Percentiles rank a stretch among this genome's conserved stretches.
Evolutionary conservation across 2,113 vertebrate species (phyloP).

Genomic region (Taxidea taxus): DNA sequence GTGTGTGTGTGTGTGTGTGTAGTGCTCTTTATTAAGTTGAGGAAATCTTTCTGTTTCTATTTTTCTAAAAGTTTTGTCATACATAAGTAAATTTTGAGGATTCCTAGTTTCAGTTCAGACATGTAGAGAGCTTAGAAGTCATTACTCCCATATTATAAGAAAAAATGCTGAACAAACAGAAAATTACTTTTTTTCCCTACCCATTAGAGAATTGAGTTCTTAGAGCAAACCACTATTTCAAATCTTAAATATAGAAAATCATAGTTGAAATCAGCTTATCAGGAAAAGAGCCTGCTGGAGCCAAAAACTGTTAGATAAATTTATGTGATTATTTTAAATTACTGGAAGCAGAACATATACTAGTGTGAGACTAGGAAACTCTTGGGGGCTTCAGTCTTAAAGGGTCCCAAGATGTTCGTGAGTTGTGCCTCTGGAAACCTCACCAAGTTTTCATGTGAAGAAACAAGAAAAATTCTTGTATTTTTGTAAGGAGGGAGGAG

Average conservation of each 20-base stretch:
- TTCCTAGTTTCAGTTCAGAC: background rate
- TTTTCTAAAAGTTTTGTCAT: background rate
- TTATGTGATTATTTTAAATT: background rate
- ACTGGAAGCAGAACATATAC: background rate
- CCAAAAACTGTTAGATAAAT: background rate
- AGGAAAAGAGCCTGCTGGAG: background rate
- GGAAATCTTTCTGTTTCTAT: background rate
- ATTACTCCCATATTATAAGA: background rate
- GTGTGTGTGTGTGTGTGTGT: background rate
- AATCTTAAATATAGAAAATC: background rate
- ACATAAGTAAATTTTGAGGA: background rate
- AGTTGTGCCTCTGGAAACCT: background rate
- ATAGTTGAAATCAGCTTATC: background rate
- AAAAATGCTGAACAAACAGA: background rate
- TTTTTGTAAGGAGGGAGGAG: background rate
- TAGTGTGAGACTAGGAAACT: background rate
- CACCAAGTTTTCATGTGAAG: background rate
- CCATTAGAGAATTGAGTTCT: background rate
- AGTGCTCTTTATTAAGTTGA: background rate
- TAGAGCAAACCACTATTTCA: background rate
- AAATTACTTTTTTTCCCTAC: background rate
- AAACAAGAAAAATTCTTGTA: background rate
- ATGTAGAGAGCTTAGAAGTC: background rate
- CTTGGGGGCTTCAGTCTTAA: background rate
- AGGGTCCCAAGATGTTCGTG: background rate